Conservation (phyloP, 2,797 vertebrate species). For the Cuniculus paca region DNA sequence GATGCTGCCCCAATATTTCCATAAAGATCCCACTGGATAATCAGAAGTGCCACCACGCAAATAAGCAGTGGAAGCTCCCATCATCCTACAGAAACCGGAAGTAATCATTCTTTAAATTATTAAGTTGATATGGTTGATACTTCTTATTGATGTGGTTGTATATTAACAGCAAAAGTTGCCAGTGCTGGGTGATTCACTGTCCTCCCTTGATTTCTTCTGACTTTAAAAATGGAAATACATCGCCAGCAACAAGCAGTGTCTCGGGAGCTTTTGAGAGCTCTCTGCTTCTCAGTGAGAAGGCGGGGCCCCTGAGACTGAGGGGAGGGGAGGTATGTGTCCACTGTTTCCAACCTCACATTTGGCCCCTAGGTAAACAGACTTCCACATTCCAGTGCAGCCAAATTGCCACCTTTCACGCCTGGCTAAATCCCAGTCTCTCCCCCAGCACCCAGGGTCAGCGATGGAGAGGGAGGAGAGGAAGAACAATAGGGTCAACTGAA, state of each 20-base stretch:
- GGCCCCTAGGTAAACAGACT: constrained; percentile 45
- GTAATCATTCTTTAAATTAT: constrained; percentile 7
- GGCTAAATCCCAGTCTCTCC: constrained; percentile 37
- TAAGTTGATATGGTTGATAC: background rate
- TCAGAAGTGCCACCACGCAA: background rate
- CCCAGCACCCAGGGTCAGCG: background rate
- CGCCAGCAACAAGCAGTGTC: background rate
- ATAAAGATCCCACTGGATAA: background rate
- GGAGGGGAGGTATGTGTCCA: background rate
- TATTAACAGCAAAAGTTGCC: background rate
- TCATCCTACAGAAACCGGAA: background rate
- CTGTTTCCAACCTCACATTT: background rate
- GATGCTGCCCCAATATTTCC: constrained; percentile 42
- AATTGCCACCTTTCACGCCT: constrained; percentile 46
- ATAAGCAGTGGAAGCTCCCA: background rate
- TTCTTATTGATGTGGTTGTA: background rate
- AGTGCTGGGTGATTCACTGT: background rate
- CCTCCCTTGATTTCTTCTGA: background rate
- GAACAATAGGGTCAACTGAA: background rate
- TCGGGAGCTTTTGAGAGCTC: background rate
- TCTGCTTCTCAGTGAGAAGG: background rate
- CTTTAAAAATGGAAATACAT: background rate
- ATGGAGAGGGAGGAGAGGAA: background rate
- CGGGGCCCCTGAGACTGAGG: background rate
- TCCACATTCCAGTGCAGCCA: background rate